Evolutionary conservation across 1,140 invertebrate genomes (phyloP).

Genomic region (Cotesia typhae): DNA sequence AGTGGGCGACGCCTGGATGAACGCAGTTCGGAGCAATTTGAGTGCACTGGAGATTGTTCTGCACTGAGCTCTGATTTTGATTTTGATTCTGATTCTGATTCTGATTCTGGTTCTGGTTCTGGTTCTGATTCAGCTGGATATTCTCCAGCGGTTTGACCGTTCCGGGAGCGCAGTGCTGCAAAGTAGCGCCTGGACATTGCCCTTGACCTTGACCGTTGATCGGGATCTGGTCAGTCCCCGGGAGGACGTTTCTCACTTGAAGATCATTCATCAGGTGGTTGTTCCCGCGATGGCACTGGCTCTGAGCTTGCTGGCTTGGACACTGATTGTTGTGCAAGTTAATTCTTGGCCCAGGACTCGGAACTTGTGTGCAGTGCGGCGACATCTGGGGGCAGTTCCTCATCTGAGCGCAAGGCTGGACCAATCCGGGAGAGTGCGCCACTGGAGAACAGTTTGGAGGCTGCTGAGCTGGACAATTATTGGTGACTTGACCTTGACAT

Average conservation of each 20-base stretch:
- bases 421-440: slow-evolving; percentile 32
- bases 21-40: slow-evolving; percentile 49
- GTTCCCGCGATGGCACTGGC: slow-evolving; percentile 41
- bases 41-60: slow-evolving; percentile 39
- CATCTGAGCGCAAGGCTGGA: slow-evolving; percentile 47
- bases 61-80: slow-evolving; percentile 7
- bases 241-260: slow-evolving; percentile 31
- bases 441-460: slow-evolving; percentile 41
- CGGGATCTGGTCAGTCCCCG: slow-evolving; percentile 43
- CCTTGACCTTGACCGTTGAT: slow-evolving; percentile 29
- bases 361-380: slow-evolving; percentile 53
- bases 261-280: slow-evolving; percentile 5
- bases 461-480: slow-evolving; percentile 45
- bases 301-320: slow-evolving; percentile 27
- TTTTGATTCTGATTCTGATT: slow-evolving; percentile 21
- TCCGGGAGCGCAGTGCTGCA: slow-evolving; percentile 46
- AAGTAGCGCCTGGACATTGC: slow-evolving; percentile 43
- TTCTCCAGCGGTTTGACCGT: slow-evolving; percentile 40
- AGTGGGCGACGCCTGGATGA: slow-evolving; percentile 46
- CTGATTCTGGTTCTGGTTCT: background rate
- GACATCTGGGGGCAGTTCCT: slow-evolving; percentile 56
- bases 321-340: slow-evolving; percentile 41
- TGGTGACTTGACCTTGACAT: slow-evolving; percentile 50
- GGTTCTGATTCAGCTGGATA: slow-evolving; percentile 32
- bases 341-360: slow-evolving; percentile 7